Base-by-base conservation (phyloP, 2,797 vertebrate species). In the Gila robusta region DNA sequence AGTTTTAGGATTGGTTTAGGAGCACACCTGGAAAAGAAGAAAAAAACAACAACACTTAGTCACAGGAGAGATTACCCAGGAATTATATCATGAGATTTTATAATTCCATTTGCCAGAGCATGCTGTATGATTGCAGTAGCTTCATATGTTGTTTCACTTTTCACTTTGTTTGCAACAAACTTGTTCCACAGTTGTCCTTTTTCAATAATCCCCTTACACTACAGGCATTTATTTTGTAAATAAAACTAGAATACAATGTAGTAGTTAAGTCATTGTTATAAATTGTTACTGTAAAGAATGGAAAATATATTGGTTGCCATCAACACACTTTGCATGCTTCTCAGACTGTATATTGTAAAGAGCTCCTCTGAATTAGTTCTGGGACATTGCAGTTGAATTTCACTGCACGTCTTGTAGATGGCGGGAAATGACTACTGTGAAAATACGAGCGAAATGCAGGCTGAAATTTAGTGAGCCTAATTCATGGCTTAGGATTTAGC, bases 1-100 rank as follows among this genome's bases (percentile, higher is more conserved):
- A 76, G n/a, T 85, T 89, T 93, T 89, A 89, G 90, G 91, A 89
- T 86, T 85, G 47, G 88, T 86, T 92, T 70, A 91, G 87, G 91
- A 89, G 89, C 74, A 93, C 76, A 92, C 86, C 81, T 91, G 83
- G 39, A 92, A 83, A 72, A 92, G 82, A 64, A 12, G 32, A 32
- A 64, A 28, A 28, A 59, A 90, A 19, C 86, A 69, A 85, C 79
- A 71, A 41, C n/a, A 88, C 28, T 89, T 84, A 85, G 49, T 86
- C 64, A 86, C 35, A 79, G 39, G 10, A 49, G 5, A 77, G 16
- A 87, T 79, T 77, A 71, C 47, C 12, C 78, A 70, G 26, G 10
- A 64, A 39, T 64, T 32, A 35, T 32, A 56, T 74, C 32, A 73
- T 56, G 14, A 52, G 9, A n/a, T 79, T 62, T 47, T 11, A 64